Evolutionary conservation across 2,797 vertebrate species (phyloP), one percentile per base, ranked within the genome.

Genomic region (Darevskia mixta): DNA sequence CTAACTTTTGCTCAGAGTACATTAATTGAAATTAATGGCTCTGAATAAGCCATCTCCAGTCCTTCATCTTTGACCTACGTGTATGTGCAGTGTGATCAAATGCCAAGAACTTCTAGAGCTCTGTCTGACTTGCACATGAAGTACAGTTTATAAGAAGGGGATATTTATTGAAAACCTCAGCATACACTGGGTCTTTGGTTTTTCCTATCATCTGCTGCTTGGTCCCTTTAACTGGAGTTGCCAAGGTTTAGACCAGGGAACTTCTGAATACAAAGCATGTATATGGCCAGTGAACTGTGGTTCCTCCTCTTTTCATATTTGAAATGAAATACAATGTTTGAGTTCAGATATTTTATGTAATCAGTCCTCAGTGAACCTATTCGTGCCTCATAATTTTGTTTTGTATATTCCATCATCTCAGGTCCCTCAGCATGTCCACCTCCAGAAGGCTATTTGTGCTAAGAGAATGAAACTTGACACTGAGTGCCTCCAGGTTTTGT

Each of bases 371-470:
- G 25, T 58, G 13, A 32, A 75, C 7, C 2, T 43, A 66, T 29
- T 82, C 66, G 9, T 58, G 18, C 27, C 27, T 61, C 49, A 71
- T 88, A 79, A 1, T 61, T 71, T 89, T 87, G 41, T 38, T 66
- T 76, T n/a, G 92, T 81, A 86, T 35, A 9, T 69, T 61, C 49
- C 78, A 77, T 45, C 86, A 58, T 49, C 43, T 1, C 75, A 23
- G 64, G 29, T 32, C 85, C 32, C 35, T 76, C 17, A 81, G 38
- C 3, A 84, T 61, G 78, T 89, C 89, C 87, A 1, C 6, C n/a
- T 87, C 13, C 87, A 73, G 18, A 82, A 91, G 90, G 87, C 23
- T 2, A 15, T 91, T 23, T 18, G 35, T n/a, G 23, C 17, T 8
- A 73, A 73, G 69, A 55, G 45, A 79, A 85, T 61, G 78, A 86